A percentile compares a stretch with the other conserved stretches of the same genome.
Conservation (phyloP, 2,797 vertebrate species). For the Hafferia zeledoni region DNA sequence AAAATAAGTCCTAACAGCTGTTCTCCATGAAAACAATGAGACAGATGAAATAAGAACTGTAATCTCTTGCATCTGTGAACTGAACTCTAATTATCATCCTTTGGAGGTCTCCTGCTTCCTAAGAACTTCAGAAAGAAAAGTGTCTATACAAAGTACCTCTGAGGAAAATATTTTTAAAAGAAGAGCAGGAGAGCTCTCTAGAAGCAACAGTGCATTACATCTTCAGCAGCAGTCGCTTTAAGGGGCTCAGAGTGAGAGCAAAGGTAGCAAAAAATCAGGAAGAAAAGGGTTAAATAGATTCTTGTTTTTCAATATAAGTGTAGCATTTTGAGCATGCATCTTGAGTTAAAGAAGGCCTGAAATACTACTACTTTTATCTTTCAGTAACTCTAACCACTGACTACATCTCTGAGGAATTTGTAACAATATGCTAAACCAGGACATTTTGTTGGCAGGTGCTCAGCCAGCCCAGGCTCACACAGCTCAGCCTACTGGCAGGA, state of each 20-base stretch:
- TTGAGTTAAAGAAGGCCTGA: neutral
- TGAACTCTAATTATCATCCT: conserved; percentile 67
- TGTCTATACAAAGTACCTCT: conserved; percentile 28
- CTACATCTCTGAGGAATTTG: neutral
- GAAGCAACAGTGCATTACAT: neutral
- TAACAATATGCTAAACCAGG: neutral
- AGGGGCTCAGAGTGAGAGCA: neutral
- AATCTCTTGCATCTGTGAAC: conserved; percentile 43
- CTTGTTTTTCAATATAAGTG: neutral
- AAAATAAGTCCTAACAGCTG: conserved; percentile 38
- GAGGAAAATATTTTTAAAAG: conserved; percentile 36
- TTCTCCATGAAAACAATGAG: conserved; percentile 49
- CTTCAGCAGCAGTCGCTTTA: neutral
- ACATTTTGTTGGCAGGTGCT: neutral
- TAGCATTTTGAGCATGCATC: neutral
- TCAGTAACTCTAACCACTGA: neutral
- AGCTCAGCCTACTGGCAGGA: neutral
- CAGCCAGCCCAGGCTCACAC: fast-evolving
- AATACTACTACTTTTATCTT: neutral
- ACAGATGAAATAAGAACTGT: conserved; percentile 50
- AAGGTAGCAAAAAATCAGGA: neutral
- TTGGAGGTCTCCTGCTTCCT: conserved; percentile 58
- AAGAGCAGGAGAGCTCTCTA: neutral
- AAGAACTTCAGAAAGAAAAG: conserved; percentile 43
- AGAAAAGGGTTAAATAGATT: neutral